Percentiles rank a stretch among this genome's conserved stretches.
These are phyloP conservation scores for Calameuta pallipes DNA, from an alignment of 2,888 invertebrate genomes.

Conservation along the genomic window DNA sequence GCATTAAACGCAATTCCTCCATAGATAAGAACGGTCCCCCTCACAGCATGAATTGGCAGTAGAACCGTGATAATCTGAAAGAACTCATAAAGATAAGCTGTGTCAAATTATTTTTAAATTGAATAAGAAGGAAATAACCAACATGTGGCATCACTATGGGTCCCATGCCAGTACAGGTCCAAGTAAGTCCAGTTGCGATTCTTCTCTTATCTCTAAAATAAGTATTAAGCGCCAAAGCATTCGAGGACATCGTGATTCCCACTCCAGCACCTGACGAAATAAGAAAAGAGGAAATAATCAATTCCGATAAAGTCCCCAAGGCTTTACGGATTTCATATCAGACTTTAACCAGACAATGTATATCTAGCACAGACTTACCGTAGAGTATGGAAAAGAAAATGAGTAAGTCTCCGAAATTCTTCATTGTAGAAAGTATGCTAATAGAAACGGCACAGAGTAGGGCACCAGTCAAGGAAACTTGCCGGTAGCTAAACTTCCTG, in stretches of 20 bases:
- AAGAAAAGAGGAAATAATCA: neutral
- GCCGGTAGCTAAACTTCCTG: constrained; percentile 75
- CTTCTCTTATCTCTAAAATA: constrained; percentile 79
- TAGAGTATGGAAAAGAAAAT: constrained; percentile 76
- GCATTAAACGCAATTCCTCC: constrained; percentile 77
- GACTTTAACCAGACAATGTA: neutral
- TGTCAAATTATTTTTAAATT: neutral
- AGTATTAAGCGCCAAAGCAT: constrained; percentile 78
- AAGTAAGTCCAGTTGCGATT: constrained; percentile 78
- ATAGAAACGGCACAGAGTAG: constrained; percentile 72
- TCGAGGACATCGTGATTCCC: constrained; percentile 77
- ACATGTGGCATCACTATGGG: constrained; percentile 77
- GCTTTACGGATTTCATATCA: neutral
- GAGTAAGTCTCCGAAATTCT: constrained; percentile 73
- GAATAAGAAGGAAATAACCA: neutral
- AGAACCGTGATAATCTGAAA: constrained; percentile 73
- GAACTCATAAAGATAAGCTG: neutral
- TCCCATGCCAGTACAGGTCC: constrained; percentile 79
- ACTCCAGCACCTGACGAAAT: constrained; percentile 70
- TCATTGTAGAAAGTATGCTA: constrained; percentile 72
- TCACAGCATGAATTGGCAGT: constrained; percentile 73
- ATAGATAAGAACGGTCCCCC: constrained; percentile 76
- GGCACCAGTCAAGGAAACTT: constrained; percentile 75
- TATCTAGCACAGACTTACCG: constrained; percentile 68
- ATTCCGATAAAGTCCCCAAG: neutral